Evolutionary conservation across 2,113 vertebrate genomes (phyloP).

Genomic region (Phalacrocorax aristotelis): DNA sequence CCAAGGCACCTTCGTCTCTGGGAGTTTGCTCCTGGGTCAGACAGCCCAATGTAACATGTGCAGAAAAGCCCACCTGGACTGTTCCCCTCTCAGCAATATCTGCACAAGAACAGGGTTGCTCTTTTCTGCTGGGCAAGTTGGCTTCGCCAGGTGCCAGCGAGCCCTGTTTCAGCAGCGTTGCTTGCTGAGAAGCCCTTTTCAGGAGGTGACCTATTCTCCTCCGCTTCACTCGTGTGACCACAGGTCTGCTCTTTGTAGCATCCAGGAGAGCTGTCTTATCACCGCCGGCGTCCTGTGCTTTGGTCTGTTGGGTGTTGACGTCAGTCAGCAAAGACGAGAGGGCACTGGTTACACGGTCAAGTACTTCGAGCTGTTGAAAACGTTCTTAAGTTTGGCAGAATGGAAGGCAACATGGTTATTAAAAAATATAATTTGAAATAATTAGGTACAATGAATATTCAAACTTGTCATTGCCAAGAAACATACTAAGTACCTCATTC

Average conservation of each 20-base stretch:
- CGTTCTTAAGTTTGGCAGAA: conserved; percentile 36
- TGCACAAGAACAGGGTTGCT: not conserved
- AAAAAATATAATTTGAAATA: not conserved
- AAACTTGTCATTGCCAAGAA: not conserved
- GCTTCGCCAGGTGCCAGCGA: not conserved
- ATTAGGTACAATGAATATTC: not conserved
- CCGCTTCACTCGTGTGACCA: not conserved
- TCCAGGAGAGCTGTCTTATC: not conserved
- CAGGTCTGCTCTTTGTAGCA: not conserved
- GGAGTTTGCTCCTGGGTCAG: not conserved
- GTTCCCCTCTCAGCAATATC: not conserved
- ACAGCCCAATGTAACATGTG: not conserved
- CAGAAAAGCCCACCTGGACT: not conserved
- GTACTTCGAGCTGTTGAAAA: conserved; percentile 70
- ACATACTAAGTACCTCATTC: not conserved
- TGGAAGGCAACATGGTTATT: not conserved
- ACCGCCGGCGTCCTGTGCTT: not conserved
- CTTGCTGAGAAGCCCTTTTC: conserved; percentile 39
- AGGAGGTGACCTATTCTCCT: conserved; percentile 53
- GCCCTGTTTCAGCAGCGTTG: not conserved
- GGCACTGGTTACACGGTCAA: conserved; percentile 40
- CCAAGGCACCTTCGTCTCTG: not conserved
- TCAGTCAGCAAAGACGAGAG: conserved; percentile 64
- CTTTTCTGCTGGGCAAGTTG: not conserved
- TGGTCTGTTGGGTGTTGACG: conserved; percentile 1